Percentiles rank a stretch among this genome's conserved stretches.
Evolutionary conservation across 2,888 invertebrate genomes (phyloP).

Genomic region (Omphaloscelis lunosa): DNA sequence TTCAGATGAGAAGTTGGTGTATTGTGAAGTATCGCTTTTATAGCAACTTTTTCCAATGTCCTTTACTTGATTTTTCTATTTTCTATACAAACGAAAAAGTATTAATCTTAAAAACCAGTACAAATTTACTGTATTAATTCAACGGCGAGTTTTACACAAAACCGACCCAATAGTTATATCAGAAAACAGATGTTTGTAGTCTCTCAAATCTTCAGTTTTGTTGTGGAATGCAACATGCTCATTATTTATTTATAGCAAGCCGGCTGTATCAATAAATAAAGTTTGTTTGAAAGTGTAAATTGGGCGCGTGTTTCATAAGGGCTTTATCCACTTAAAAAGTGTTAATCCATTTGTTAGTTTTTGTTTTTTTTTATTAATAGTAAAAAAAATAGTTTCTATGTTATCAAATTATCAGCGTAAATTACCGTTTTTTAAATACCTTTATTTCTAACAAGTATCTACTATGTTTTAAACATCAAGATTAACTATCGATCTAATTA

Average conservation of each 20-base stretch:
- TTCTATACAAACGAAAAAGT: not conserved
- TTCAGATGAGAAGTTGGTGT: no score
- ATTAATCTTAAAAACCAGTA: not conserved
- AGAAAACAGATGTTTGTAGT: conserved; percentile 35
- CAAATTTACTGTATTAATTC: not conserved
- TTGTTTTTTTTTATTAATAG: not conserved
- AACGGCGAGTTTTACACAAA: not conserved
- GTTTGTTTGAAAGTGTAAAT: not conserved
- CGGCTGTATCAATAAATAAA: conserved; percentile 36
- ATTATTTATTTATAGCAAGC: conserved; percentile 29
- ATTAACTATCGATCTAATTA: not conserved
- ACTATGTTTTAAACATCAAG: not conserved
- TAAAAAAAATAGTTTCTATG: no score
- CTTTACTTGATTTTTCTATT: not conserved
- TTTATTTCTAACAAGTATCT: not conserved
- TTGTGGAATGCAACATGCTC: not conserved
- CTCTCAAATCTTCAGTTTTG: conserved; percentile 9
- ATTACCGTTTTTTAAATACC: not conserved
- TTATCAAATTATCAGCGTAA: not conserved
- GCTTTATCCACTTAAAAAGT: not conserved
- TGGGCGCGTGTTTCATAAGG: not conserved
- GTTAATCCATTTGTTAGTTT: not conserved
- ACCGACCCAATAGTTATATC: not conserved
- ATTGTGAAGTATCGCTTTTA: not conserved
- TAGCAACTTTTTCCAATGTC: not conserved